Conservation (phyloP, 2,888 invertebrate species). For the Leptothorax acervorum region DNA sequence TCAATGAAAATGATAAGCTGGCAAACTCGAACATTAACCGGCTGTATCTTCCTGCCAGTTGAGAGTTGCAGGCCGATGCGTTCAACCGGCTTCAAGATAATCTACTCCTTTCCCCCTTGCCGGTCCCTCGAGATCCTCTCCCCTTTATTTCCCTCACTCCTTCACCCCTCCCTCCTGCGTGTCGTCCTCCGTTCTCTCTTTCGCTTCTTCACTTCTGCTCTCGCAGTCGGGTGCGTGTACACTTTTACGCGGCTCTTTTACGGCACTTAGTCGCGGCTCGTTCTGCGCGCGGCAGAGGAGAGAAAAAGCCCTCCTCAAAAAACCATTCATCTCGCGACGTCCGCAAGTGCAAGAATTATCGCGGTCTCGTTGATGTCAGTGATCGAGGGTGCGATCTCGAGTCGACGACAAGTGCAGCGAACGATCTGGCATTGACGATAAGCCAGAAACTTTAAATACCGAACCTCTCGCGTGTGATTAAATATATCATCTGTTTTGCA, state of each 20-base stretch:
- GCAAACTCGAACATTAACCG: conserved; percentile 49
- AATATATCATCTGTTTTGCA: background rate
- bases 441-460: background rate
- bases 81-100: conserved; percentile 62
- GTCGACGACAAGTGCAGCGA: conserved; percentile 22
- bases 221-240: conserved; percentile 59
- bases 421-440: conserved; percentile 29
- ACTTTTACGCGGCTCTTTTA: conserved; percentile 74
- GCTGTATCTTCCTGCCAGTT: conserved; percentile 57
- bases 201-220: conserved; percentile 44
- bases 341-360: conserved; percentile 43
- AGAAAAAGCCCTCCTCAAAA: conserved; percentile 37
- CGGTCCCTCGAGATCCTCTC: conserved; percentile 30
- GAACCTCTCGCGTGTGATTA: background rate
- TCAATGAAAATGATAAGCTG: conserved; percentile 62
- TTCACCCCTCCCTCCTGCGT: conserved; percentile 2
- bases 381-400: conserved; percentile 27
- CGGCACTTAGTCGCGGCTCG: conserved; percentile 73
- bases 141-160: conserved; percentile 43
- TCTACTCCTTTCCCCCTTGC: conserved; percentile 36
- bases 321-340: conserved; percentile 33
- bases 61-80: conserved; percentile 49
- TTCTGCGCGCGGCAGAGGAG: conserved; percentile 61
- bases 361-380: conserved; percentile 18
- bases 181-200: conserved; percentile 33